Percentiles rank a stretch among this genome's conserved stretches.
These are phyloP conservation scores for Cyanocitta stelleri DNA, from an alignment of 2,113 vertebrate genomes.

Conservation along the genomic window DNA sequence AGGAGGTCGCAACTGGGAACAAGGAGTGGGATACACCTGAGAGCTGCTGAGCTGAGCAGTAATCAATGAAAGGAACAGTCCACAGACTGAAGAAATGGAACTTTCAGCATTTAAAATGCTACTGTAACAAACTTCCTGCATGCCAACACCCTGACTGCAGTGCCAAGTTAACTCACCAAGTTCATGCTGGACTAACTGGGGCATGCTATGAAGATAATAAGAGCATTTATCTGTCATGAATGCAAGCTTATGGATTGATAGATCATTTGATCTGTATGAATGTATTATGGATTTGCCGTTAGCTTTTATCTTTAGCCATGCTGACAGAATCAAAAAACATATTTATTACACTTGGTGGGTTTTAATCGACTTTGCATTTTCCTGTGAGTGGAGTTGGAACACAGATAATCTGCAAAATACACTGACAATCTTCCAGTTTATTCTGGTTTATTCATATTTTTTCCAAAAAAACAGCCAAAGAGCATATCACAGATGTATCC, in stretches of 20 bases:
- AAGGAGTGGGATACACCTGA: neutral
- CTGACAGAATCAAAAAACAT: constrained; percentile 10
- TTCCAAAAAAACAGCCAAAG: accelerated
- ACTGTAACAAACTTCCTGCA: neutral
- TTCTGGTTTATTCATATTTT: constrained; percentile 4
- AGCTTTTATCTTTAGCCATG: constrained; percentile 30
- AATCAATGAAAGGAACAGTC: neutral
- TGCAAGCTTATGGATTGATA: constrained; percentile 4
- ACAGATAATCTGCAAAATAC: neutral
- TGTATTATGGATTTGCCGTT: constrained; percentile 33
- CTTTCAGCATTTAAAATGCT: neutral
- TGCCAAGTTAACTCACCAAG: neutral
- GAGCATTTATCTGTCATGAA: constrained; percentile 21
- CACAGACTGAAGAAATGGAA: neutral
- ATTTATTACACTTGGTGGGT: constrained; percentile 28
- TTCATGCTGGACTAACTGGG: neutral
- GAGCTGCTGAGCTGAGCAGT: neutral
- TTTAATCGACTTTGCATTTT: constrained; percentile 41
- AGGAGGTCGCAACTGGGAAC: neutral
- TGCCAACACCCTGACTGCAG: neutral
- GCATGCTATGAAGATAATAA: neutral
- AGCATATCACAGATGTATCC: neutral
- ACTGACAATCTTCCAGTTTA: neutral
- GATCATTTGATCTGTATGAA: constrained; percentile 26
- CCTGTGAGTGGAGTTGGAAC: neutral